Conservation (phyloP, 2,797 vertebrate genomes). For the Sternotherus odoratus region DNA sequence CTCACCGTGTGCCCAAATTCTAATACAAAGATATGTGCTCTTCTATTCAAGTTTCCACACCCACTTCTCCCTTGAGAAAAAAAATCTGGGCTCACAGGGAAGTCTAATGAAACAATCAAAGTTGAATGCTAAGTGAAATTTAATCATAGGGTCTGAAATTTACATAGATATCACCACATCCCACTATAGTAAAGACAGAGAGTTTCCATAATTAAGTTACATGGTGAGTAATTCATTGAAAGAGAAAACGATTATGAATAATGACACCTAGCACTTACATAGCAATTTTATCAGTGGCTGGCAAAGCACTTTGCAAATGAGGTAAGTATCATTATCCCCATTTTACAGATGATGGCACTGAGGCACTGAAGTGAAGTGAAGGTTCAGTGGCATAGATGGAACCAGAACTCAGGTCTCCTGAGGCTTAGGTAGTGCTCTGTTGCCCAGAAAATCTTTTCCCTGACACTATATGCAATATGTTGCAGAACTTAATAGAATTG, state of each 20-base stretch:
- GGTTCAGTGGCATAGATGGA: background rate
- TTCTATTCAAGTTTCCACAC: conserved; percentile 34
- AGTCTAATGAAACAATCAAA: background rate
- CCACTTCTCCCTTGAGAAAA: conserved; percentile 40
- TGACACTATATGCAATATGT: background rate
- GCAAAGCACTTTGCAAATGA: background rate
- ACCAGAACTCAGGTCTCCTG: rapidly evolving
- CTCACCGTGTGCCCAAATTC: rapidly evolving
- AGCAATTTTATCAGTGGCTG: background rate
- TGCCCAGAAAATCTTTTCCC: background rate
- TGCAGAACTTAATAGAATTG: background rate
- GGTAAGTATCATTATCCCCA: background rate
- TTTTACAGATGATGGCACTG: background rate
- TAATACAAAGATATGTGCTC: conserved; percentile 56
- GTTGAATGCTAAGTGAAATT: conserved; percentile 19
- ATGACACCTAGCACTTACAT: background rate
- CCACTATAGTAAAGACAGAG: background rate
- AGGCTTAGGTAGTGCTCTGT: background rate
- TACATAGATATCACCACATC: background rate
- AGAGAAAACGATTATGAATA: background rate
- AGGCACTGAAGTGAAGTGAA: background rate
- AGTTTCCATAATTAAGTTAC: background rate
- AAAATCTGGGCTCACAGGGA: background rate
- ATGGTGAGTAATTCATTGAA: background rate
- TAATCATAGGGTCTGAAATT: background rate